Conservation (phyloP, 2,113 vertebrate species). For the Proteles cristata region DNA sequence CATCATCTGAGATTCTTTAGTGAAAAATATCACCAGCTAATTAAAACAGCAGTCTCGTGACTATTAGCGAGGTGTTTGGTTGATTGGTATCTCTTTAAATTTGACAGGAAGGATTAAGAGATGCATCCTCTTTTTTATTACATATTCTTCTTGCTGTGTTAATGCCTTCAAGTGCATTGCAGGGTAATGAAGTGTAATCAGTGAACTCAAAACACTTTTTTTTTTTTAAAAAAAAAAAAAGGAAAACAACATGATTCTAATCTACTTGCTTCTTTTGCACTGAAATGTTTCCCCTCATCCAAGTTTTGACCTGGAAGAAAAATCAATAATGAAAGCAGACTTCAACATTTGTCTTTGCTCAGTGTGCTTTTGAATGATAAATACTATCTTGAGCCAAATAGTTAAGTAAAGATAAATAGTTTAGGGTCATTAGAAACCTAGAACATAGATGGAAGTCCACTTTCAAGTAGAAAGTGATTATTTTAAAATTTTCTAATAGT, state of each 20-base stretch:
- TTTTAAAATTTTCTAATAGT: constrained; percentile 13
- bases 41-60: constrained; percentile 83
- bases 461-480: constrained; percentile 5
- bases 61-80: constrained; percentile 61
- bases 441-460: not conserved
- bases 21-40: constrained; percentile 82
- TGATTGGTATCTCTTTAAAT: constrained; percentile 75
- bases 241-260: constrained; percentile 55
- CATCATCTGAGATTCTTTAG: constrained; percentile 82
- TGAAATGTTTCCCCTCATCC: constrained; percentile 49
- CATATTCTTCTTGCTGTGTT: constrained; percentile 52
- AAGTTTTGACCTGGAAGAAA: not conserved
- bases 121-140: constrained; percentile 30
- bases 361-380: not conserved
- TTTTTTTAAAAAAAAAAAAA: not conserved
- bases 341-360: constrained; percentile 26
- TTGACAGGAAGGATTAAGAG: constrained; percentile 68
- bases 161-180: constrained; percentile 36
- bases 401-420: not conserved
- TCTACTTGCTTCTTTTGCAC: constrained; percentile 65
- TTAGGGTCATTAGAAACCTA: constrained; percentile 25
- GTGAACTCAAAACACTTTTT: not conserved
- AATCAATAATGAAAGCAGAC: constrained; percentile 45
- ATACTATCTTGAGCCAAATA: not conserved
- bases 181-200: constrained; percentile 57